Percentiles rank a stretch among this genome's conserved stretches.
phyloP scores from a whole-genome alignment of 1,140 invertebrate genomes.

The Anastatus disparis region DNA sequence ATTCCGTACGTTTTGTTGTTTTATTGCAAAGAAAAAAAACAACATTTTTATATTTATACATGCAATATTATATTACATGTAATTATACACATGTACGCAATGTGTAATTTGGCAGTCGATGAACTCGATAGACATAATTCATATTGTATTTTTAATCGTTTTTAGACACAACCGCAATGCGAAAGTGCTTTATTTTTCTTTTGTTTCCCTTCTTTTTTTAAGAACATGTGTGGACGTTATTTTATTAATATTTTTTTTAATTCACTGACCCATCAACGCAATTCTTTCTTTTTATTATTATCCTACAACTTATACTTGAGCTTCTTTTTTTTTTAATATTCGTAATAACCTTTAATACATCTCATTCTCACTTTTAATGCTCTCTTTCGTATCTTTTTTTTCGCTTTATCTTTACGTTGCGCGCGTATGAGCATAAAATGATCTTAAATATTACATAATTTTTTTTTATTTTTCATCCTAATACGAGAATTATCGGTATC shows the following conservation, averaged over 20 bases:
- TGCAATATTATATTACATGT: no score
- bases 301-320: constrained; percentile 27
- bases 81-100: constrained; percentile 21
- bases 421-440: constrained; percentile 15
- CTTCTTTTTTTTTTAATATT: constrained; percentile 13
- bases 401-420: neutral
- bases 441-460: constrained; percentile 5
- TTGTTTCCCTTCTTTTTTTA: neutral
- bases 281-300: constrained; percentile 22
- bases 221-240: constrained; percentile 28
- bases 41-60: no score
- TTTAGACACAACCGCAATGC: no score
- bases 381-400: neutral
- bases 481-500: constrained; percentile 8
- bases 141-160: constrained; percentile 7
- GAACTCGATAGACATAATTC: constrained; percentile 29
- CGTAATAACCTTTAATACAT: constrained; percentile 32
- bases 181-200: no score
- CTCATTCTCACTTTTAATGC: constrained; percentile 26
- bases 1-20: constrained; percentile 30
- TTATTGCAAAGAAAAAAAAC: constrained; percentile 15
- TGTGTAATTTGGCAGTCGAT: constrained; percentile 34
- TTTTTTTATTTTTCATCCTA: neutral
- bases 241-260: constrained; percentile 33
- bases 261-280: neutral